Base-by-base conservation (phyloP, 2,888 invertebrate species). In the Cylloceria caligata region DNA sequence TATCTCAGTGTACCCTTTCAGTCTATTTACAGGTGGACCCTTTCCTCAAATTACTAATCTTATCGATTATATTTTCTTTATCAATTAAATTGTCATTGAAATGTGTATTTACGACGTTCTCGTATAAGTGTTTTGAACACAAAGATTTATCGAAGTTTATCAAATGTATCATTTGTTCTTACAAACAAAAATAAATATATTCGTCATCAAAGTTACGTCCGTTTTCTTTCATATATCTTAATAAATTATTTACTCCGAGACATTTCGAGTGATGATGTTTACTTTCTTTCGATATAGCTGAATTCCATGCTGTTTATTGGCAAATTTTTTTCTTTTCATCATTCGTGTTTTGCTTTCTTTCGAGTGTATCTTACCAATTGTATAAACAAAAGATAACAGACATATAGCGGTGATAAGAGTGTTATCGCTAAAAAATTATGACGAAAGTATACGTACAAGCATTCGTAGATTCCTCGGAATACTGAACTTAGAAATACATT, bases 131-230 rank as follows among this genome's bases (percentile, higher is more conserved):
- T 45, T 16, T n/a, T 45, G 45, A 45, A n/a, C n/a, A n/a, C n/a
- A 2, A 45, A n/a, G 45, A 45, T 5, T 45, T n/a, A 4, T 45
- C 16, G n/a, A n/a, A 13, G 5, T 5, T 45, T 45, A 0, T 45
- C 24, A 3, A 52, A 13, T 24, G 3, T 11, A 16, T 3, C 52
- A 52, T 3, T 24, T 24, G 52, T 24, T 49, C 4, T 34, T 19
- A 5, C 34, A 36, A 30, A 45, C 21, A 6, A 19, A 52, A 45
- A 68, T 62, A 69, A 69, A 69, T 77, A 62, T 62, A 69, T 39
- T 49, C 76, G 13, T 45, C 49, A 77, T 69, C 36, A 62, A 49
- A 69, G 60, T 64, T n/a, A n/a, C 45, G 3, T n/a, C 57, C 42
- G 13, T 21, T 36, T 62, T 42, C 67, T 75, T 62, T 52, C n/a